Evolutionary conservation across 1,140 invertebrate genomes (phyloP), one percentile per base, ranked within the genome.

Genomic region (Leucophenga varia): DNA sequence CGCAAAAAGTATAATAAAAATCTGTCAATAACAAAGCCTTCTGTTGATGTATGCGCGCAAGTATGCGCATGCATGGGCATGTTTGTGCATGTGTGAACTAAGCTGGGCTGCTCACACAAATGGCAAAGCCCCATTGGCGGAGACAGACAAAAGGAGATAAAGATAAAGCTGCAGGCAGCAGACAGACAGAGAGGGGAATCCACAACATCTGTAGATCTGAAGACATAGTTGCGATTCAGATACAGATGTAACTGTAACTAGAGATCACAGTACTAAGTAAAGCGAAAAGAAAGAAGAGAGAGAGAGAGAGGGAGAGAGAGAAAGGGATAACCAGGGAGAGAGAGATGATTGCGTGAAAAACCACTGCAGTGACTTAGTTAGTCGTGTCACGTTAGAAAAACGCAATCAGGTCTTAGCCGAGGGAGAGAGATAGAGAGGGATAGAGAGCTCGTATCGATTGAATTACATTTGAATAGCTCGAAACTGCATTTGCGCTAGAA

Each of bases 1-100:
- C 61, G 50, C 56, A 65, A 59, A 49, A 40, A 53, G 20, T 17
- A 39, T 13, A 42, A n/a, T n/a, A n/a, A n/a, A n/a, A n/a, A n/a
- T n/a, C n/a, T n/a, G n/a, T n/a, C n/a, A n/a, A n/a, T n/a, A n/a
- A n/a, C n/a, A n/a, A n/a, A n/a, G n/a, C n/a, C n/a, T n/a, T n/a
- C n/a, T n/a, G n/a, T n/a, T n/a, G n/a, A n/a, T n/a, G n/a, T n/a
- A n/a, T n/a, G n/a, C n/a, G n/a, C n/a, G n/a, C 44, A 37, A 35
- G 19, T 30, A 17, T 25, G 34, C 36, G 13, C 13, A 54, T 40
- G 53, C 49, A 28, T n/a, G 30, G 13, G 22, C 49, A 42, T 51
- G 38, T 52, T 5, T 32, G 39, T 47, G 16, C 40, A n/a, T n/a
- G n/a, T n/a, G n/a, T n/a, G n/a, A n/a, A n/a, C n/a, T n/a, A n/a